Percentiles rank a stretch among this genome's conserved stretches.
Evolutionary conservation across 2,113 vertebrate species (phyloP).

Genomic region (Chionomys nivalis): DNA sequence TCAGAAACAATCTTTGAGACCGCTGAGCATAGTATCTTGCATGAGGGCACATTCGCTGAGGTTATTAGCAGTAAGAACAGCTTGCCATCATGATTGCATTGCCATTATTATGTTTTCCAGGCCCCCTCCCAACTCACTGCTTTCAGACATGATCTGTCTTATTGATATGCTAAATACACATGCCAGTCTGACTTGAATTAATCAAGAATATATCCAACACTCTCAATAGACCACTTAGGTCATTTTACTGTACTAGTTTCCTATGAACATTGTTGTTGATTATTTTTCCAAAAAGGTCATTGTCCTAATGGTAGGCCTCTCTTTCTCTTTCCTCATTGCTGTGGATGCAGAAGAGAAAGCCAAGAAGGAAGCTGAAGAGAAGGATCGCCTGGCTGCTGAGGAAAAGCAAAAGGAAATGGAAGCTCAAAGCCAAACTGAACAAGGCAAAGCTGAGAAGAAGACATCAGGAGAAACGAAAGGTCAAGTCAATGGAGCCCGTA

Average conservation of each 20-base stretch:
- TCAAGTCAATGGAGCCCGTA: constrained; percentile 75
- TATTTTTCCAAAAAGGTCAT: not conserved
- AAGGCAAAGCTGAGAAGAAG: constrained; percentile 68
- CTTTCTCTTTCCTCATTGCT: not conserved
- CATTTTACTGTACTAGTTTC: not conserved
- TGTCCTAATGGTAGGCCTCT: not conserved
- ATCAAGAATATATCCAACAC: not conserved
- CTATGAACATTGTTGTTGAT: not conserved
- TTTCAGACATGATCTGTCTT: constrained; percentile 30
- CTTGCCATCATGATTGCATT: not conserved
- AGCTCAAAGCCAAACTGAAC: constrained; percentile 77
- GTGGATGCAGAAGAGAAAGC: constrained; percentile 81
- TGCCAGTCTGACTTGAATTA: not conserved
- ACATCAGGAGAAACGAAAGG: constrained; percentile 61
- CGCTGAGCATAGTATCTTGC: not conserved
- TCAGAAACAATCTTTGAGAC: not conserved
- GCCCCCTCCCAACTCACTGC: not conserved
- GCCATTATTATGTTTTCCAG: not conserved
- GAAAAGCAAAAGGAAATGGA: constrained; percentile 86
- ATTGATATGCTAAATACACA: not conserved
- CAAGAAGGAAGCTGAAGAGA: constrained; percentile 90
- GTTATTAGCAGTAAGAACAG: not conserved
- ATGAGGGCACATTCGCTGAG: not conserved
- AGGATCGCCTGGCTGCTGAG: constrained; percentile 88
- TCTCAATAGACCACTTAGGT: not conserved